Base-by-base conservation (phyloP, 2,888 invertebrate species). In the Hyles lineata region DNA sequence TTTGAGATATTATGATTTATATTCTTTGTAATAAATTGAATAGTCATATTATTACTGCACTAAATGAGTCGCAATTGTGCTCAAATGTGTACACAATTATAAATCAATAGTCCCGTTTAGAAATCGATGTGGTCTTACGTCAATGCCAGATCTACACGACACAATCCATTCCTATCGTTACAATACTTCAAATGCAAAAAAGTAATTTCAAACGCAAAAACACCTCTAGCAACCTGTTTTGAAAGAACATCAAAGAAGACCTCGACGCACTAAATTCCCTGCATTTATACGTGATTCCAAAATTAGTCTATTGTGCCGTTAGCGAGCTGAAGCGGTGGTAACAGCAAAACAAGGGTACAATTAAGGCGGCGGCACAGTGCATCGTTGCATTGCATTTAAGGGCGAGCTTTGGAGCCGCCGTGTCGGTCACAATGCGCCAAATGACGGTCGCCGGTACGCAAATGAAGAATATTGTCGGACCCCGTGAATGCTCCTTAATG, bases 391-490 rank as follows among this genome's bases (percentile, higher is more conserved):
- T 85, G 89, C 88, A 88, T 85, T 82, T 83, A 87, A 89, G 90
- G 90, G 89, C 84, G 87, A 81, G 79, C 79, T 81, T 74, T 74
- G 74, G 72, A 72, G 74, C 76, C 80, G 77, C 81, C 78, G 82
- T 78, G 80, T 76, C 85, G 80, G 82, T 87, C 90, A 94, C 94
- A 94, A 94, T 94, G 85, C 90, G 90, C 89, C 91, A 94, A 94
- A 94, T 94, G 93, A 93, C 90, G 91, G 82, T 79, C 82, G 82
- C 85, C 87, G 87, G 89, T 87, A 92, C 92, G 94, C 92, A 93
- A 94, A 94, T 94, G 94, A 94, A 94, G 94, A 94, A 94, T 94
- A 94, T 94, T 94, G 94, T 94, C 92, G 92, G 91, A 87, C 88
- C 85, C 86, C 85, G 87, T 94, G 94, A 94, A 94, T 94, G 85